These are phyloP conservation scores for Lithophane leautieri DNA, from an alignment of 2,888 invertebrate genomes.

Conservation along the genomic window DNA sequence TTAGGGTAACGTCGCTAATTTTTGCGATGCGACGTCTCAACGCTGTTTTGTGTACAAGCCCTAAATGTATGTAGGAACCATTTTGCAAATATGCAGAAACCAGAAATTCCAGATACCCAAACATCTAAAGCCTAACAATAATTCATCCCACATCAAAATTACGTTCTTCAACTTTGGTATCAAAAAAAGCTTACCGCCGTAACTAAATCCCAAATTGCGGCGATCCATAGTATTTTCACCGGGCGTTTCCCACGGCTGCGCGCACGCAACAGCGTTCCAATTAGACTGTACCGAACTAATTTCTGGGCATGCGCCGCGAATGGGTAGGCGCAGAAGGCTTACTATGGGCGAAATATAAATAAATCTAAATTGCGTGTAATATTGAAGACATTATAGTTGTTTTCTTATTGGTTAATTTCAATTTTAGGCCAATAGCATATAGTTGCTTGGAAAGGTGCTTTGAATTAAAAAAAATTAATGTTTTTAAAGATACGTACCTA, in stretches of 20 bases:
- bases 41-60: too few relatives aligned
- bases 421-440: neutral
- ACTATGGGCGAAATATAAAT: slow-evolving; percentile 11
- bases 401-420: neutral
- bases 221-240: slow-evolving; percentile 82
- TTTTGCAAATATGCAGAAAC: neutral
- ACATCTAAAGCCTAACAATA: slow-evolving; percentile 3
- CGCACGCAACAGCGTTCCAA: slow-evolving; percentile 84
- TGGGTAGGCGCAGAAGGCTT: slow-evolving; percentile 52
- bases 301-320: slow-evolving; percentile 75
- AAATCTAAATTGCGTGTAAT: neutral
- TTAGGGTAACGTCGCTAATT: too few relatives aligned
- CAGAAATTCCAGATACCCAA: slow-evolving; percentile 10
- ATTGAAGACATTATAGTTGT: neutral
- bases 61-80: too few relatives aligned
- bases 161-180: slow-evolving; percentile 51
- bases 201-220: slow-evolving; percentile 81
- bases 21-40: too few relatives aligned
- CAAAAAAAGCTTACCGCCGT: slow-evolving; percentile 76
- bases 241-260: slow-evolving; percentile 84
- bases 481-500: too few relatives aligned
- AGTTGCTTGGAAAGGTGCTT: neutral
- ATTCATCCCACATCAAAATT: slow-evolving; percentile 43
- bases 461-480: neutral
- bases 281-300: slow-evolving; percentile 78